Base-by-base conservation (phyloP, 2,888 invertebrate species). In the Rambutsinella grinnellia region DNA sequence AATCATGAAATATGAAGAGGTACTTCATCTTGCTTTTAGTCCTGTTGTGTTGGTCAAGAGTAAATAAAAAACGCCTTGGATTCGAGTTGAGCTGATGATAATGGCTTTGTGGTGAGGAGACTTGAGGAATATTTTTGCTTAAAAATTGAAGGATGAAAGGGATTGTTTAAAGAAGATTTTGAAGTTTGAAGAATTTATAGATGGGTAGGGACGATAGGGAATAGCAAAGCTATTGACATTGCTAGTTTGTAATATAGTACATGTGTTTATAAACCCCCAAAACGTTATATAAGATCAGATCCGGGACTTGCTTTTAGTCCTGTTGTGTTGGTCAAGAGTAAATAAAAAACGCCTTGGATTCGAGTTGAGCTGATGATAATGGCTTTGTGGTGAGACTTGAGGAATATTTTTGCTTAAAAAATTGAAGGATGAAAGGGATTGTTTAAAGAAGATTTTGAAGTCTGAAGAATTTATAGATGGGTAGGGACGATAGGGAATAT, bases 11-110 rank as follows among this genome's bases (percentile, higher is more conserved):
- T 28, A 47, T 63, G 17, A 23, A 53, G 53, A 66, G 66, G 51
- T 49, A 51, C 53, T 70, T 62, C 47, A 56, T 74, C 58, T 74
- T 74, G 74, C 65, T n/a, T n/a, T n/a, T n/a, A n/a, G 15, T 54
- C 23, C 23, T 54, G 24, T 54, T 54, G 54, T 54, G 54, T 54
- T 54, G 54, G 54, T 74, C 74, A 74, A 74, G 66, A 66, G 51
- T 72, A n/a, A 46, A 23, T 47, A 63, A 53, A 26, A 19, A 57
- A 49, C 54, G 54, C 36, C 56, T 56, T 44, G 27, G 51, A 26
- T 17, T 56, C 10, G 66, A 13, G 44, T 27, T 54, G 56, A 26
- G n/a, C 19, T 36, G 66, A 66, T 66, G 23, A 44, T 36, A 17
- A 49, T 49, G n/a, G 51, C 51, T 24, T 49, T 19, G 28, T 57